Evolutionary conservation across 2,113 vertebrate species (phyloP).

Genomic region (Oreotragus oreotragus): DNA sequence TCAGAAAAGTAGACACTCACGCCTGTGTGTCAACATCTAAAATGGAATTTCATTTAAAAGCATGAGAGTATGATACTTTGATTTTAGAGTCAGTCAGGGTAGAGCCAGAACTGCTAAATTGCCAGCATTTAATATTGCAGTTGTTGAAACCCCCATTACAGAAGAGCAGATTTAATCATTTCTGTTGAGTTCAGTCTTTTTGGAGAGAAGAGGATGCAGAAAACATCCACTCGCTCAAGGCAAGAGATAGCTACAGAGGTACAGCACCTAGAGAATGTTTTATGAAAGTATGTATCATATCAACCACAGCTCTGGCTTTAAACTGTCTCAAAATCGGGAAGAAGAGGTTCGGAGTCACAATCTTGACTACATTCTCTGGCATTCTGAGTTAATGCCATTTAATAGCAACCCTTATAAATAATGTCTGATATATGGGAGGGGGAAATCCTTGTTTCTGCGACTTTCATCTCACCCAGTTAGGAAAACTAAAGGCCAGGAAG

Average conservation of each 20-base stretch:
- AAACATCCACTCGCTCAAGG: neutral
- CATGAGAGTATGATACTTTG: neutral
- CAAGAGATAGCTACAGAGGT: neutral
- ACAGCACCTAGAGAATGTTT: neutral
- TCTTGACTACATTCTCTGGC: neutral
- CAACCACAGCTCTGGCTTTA: neutral
- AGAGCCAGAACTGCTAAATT: neutral
- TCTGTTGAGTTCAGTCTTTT: conserved; percentile 10
- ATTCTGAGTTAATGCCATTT: neutral
- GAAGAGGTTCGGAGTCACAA: neutral
- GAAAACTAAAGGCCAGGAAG: neutral
- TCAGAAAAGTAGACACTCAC: neutral
- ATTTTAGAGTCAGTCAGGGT: neutral
- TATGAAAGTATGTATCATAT: neutral
- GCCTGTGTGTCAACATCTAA: neutral
- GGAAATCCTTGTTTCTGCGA: neutral
- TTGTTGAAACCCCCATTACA: neutral
- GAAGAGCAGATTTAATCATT: conserved; percentile 59
- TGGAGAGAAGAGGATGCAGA: neutral
- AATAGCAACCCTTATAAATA: neutral
- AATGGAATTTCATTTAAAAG: conserved; percentile 29
- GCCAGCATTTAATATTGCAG: conserved; percentile 42
- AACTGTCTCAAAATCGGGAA: neutral
- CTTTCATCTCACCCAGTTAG: neutral
- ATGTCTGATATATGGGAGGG: rapidly evolving